Evolutionary conservation across 2,888 invertebrate genomes (phyloP).

Genomic region (Criorhina ranunculi): DNA sequence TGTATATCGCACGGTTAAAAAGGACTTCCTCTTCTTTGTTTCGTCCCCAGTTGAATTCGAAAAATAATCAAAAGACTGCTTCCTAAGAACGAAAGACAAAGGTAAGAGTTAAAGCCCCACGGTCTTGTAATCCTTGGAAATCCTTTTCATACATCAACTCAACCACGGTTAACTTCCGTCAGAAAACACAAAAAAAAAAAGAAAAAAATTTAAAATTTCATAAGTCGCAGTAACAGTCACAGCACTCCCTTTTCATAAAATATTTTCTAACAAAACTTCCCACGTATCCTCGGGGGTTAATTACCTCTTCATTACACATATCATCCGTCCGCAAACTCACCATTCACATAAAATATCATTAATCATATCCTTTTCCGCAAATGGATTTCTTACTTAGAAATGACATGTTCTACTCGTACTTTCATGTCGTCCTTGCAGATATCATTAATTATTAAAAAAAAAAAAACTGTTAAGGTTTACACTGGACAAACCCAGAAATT

Average conservation of each 20-base stretch:
- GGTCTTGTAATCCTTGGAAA: too few species aligned
- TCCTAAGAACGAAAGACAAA: too few species aligned
- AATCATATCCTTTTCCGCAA: constrained; percentile 69
- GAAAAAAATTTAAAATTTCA: constrained; percentile 12
- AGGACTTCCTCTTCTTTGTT: too few species aligned
- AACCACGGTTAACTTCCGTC: too few species aligned
- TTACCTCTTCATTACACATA: constrained; percentile 62
- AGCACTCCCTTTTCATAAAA: constrained; percentile 45
- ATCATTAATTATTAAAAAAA: constrained; percentile 65
- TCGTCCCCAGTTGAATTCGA: too few species aligned
- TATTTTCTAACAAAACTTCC: constrained; percentile 45
- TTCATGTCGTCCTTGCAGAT: constrained; percentile 44
- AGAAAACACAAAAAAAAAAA: constrained; percentile 10
- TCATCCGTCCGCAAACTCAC: constrained; percentile 28
- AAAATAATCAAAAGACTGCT: too few species aligned
- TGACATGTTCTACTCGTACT: constrained; percentile 46
- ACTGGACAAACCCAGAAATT: constrained; percentile 40
- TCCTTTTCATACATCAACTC: too few species aligned
- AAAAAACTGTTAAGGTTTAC: background rate
- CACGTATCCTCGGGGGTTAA: constrained; percentile 51
- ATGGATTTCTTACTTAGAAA: constrained; percentile 51
- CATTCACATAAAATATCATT: constrained; percentile 53
- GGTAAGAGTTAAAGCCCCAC: too few species aligned
- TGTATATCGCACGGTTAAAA: too few species aligned
- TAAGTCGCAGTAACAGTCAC: too few species aligned